Conservation (phyloP, 1,140 invertebrate genomes). For the Bombus terrestris region DNA sequence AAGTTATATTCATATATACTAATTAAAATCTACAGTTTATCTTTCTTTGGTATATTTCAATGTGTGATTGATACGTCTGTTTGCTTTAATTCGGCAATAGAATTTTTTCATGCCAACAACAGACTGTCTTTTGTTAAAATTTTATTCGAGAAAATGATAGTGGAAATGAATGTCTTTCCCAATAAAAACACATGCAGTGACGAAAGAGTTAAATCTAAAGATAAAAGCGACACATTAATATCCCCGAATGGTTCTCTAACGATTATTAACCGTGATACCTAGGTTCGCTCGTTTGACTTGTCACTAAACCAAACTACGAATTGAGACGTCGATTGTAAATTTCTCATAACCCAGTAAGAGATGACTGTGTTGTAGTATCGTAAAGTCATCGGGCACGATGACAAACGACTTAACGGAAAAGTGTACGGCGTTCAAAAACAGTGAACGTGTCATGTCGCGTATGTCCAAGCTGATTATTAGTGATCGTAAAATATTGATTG, state of each 20-base stretch:
- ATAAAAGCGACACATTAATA: background rate
- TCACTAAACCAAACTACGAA: slow-evolving; percentile 7
- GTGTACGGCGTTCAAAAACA: slow-evolving; percentile 44
- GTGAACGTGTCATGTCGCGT: slow-evolving; percentile 52
- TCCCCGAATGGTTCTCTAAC: background rate
- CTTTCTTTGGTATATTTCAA: no score
- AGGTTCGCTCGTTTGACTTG: background rate
- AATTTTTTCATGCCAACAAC: no score
- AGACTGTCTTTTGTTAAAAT: background rate
- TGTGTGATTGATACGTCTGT: no score
- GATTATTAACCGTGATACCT: background rate
- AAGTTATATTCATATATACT: no score
- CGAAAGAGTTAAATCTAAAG: background rate
- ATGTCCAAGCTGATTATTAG: slow-evolving; percentile 65
- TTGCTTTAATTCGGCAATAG: no score
- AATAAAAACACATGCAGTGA: background rate
- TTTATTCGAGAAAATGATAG: background rate
- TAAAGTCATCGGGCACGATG: slow-evolving; percentile 22
- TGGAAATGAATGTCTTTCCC: background rate
- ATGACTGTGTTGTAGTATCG: slow-evolving; percentile 19
- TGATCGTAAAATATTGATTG: slow-evolving; percentile 74
- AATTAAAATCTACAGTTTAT: no score
- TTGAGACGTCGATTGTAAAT: slow-evolving; percentile 62
- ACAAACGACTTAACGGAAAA: slow-evolving; percentile 47
- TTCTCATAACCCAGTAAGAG: slow-evolving; percentile 11